Base-by-base conservation (phyloP, 2,797 vertebrate genomes). In the Gallinago nigripennis region DNA sequence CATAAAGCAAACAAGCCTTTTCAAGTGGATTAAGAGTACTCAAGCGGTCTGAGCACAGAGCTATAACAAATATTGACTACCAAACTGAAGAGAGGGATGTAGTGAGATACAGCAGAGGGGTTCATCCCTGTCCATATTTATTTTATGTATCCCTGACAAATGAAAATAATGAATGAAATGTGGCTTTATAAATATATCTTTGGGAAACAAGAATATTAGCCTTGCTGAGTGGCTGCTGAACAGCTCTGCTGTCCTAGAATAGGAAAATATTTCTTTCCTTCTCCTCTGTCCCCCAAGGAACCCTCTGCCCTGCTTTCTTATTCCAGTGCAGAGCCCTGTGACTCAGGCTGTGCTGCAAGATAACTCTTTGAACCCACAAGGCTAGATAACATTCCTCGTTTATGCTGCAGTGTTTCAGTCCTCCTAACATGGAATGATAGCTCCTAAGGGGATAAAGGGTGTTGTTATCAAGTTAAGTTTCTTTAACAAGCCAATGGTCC, bases 61-160 rank as follows among this genome's bases (percentile, higher is more conserved):
- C 56, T 91, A 87, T 90, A 81, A 81, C 82, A 96, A 96, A 97
- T 94, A 91, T 90, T 96, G 91, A 94, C 92, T 95, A 66, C 82
- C 63, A 90, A 91, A 82, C 66, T n/a, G 19, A 71, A 79, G 85
- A 68, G 37, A 91, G 7, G 82, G 31, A 88, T 3, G 8, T 43
- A 93, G 66, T 19, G 23, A 90, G 63, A 56, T 76, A 45, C 66
- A 86, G 65, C 63, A 92, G 50, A 71, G 39, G 45, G 69, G 19
- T 70, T 91, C 70, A 83, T 88, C 82, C 45, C 35, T 93, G 19
- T 63, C 73, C 76, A 33, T 87, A 91, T 96, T 94, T 95, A 88
- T 94, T 97, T 94, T 86, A 73, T 82, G n/a, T 81, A 92, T 79
- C 70, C 41, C 28, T 24, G 9, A 39, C 48, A 81, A 79, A 51